phyloP scores from a whole-genome alignment of 2,888 invertebrate genomes.

The Teleogryllus oceanicus region DNA sequence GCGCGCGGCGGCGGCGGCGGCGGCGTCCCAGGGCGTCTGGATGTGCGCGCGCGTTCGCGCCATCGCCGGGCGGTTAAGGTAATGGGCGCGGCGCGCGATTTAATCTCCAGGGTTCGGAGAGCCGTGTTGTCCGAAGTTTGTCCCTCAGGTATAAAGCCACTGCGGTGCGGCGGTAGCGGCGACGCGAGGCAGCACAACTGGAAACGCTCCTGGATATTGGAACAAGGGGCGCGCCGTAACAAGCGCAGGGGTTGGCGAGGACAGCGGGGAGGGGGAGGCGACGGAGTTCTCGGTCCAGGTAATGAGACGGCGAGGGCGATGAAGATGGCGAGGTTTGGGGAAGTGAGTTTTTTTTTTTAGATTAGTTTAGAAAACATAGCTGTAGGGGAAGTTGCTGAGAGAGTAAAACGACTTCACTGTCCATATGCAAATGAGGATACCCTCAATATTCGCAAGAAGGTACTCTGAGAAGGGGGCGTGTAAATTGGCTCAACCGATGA shows the following conservation, averaged over 20 bases:
- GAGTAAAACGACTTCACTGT: no score
- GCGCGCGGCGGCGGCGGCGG: no score
- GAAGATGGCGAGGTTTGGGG: no score
- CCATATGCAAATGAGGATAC: no score
- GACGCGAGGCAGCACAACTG: background rate
- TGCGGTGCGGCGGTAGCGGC: background rate
- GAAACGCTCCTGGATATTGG: constrained; percentile 18
- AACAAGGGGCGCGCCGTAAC: background rate
- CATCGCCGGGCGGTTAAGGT: background rate
- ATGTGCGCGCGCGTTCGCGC: background rate
- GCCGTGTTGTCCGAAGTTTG: constrained; percentile 18
- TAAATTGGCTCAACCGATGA: no score
- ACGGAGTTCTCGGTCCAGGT: background rate
- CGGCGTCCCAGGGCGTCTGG: background rate
- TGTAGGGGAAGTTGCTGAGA: no score
- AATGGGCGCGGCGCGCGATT: background rate
- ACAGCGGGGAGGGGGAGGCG: background rate
- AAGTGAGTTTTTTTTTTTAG: no score
- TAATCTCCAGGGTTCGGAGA: background rate
- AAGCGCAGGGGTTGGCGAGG: background rate
- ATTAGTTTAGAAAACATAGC: no score
- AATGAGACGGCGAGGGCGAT: no score
- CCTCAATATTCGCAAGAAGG: no score
- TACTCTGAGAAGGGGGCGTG: no score
- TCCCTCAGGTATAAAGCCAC: background rate